A percentile compares a stretch with the other conserved stretches of the same genome.
Evolutionary conservation across 2,113 vertebrate genomes (phyloP).

Genomic region (Recurvirostra avosetta): DNA sequence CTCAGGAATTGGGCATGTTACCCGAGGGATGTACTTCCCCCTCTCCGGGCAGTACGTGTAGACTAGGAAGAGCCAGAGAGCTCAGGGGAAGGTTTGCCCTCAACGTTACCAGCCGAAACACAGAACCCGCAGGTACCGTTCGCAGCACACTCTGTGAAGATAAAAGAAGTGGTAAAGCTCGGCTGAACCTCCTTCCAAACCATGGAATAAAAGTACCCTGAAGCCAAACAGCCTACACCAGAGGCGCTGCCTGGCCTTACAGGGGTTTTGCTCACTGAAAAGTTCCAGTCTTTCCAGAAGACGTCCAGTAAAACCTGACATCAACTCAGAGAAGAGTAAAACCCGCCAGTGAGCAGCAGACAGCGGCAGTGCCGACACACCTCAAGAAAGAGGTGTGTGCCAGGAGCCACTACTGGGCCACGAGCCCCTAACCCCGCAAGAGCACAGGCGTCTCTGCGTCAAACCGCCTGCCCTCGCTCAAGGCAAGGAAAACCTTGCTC

Average conservation of each 20-base stretch:
- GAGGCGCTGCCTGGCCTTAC: neutral
- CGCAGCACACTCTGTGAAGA: neutral
- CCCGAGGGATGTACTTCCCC: neutral
- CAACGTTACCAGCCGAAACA: neutral
- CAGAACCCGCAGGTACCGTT: neutral
- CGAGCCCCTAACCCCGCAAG: accelerated
- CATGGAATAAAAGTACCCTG: neutral
- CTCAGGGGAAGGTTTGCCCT: neutral
- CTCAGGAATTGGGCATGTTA: accelerated
- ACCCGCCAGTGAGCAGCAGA: neutral
- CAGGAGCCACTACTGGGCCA: neutral
- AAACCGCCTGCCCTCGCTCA: neutral
- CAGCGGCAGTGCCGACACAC: neutral
- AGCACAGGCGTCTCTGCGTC: accelerated
- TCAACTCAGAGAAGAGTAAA: neutral
- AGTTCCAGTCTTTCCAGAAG: neutral
- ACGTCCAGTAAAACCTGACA: neutral
- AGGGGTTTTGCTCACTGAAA: neutral
- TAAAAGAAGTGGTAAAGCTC: neutral
- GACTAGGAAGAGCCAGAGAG: neutral
- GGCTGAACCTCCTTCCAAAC: neutral
- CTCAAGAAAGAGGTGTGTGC: neutral
- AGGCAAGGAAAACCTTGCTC: neutral
- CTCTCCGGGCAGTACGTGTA: neutral
- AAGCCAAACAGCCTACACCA: neutral